phyloP scores from a whole-genome alignment of 2,888 invertebrate species.

The Caenorhabditis becei region DNA sequence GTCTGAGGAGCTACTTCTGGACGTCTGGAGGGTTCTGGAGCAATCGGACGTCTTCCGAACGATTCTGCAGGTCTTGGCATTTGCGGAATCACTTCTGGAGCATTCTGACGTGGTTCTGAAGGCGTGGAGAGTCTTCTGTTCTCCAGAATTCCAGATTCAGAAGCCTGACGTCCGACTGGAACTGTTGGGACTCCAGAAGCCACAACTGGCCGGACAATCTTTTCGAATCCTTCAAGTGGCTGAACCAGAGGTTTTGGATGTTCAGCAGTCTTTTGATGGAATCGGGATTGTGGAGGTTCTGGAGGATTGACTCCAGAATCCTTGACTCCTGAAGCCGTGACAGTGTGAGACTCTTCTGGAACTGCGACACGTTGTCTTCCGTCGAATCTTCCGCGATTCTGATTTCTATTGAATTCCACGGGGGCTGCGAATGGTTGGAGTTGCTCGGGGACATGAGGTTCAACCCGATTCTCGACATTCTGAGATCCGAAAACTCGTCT shows the following conservation, averaged over 20 bases:
- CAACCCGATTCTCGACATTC: constrained; percentile 28
- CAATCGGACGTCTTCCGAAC: not conserved
- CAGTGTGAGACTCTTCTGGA: not conserved
- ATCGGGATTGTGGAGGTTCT: constrained; percentile 28
- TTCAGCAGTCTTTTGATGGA: constrained; percentile 30
- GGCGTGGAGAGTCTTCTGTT: too few relatives aligned
- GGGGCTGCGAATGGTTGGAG: constrained; percentile 2
- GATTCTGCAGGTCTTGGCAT: not conserved
- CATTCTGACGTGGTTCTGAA: not conserved
- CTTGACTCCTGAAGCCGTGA: too few relatives aligned
- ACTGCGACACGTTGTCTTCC: constrained; percentile 19
- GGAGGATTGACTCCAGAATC: too few relatives aligned
- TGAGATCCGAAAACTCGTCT: constrained; percentile 55
- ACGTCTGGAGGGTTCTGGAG: constrained; percentile 9
- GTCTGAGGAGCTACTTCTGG: constrained; percentile 1
- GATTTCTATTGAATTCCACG: not conserved
- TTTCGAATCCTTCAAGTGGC: not conserved
- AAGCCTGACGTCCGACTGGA: not conserved
- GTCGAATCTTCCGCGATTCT: constrained; percentile 30
- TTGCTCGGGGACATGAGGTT: constrained; percentile 12
- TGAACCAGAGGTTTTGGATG: not conserved
- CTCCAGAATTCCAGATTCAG: not conserved
- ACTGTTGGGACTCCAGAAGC: not conserved
- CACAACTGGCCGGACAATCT: constrained; percentile 3
- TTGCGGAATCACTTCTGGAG: too few relatives aligned